Evolutionary conservation across 2,888 invertebrate species (phyloP), one percentile per base, ranked within the genome.

Genomic region (Trichogramma evanescens): DNA sequence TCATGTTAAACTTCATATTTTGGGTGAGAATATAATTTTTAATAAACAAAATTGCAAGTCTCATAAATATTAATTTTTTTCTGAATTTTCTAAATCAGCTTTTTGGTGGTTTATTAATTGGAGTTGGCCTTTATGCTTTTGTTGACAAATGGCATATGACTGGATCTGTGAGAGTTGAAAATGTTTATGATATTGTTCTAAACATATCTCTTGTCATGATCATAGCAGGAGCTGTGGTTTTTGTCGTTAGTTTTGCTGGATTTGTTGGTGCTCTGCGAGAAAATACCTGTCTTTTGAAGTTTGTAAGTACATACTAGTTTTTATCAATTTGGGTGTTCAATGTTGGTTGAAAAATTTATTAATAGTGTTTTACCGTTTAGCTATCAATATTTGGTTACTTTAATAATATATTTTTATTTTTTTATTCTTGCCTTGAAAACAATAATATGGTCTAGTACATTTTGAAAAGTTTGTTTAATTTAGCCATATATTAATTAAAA

Each of bases 61-160:
- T 10, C 44, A 26, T 58, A 39, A n/a, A 7, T 39, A 4, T 46
- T 4, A 26, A 46, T 46, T 41, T 6, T 48, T 7, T 46, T 45
- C 39, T 46, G 39, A 46, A 51, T 51, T 61, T 41, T 39, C 9
- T 55, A 55, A 63, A 85, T 63, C 84, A 95, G 95, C 79, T 95
- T 57, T 86, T 93, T 69, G 95, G 95, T 59, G 92, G 93, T 40
- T 79, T 92, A 8, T 80, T 95, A 51, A 87, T 95, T 61, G 93
- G 89, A 6, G 87, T 95, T 63, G 95, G 95, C 6, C 80, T 92
- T 4, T 95, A 95, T 78, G 94, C 95, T 0, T 93, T 94, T 73
- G 87, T 92, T 64, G 95, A 95, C 73, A 95, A 95, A 82, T 93
- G 92, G 87, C 91, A 93, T 72, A 86, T 91, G 5, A 89, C 89